Evolutionary conservation across 2,113 vertebrate genomes (phyloP).

Genomic region (Stigmatopora nigra): DNA sequence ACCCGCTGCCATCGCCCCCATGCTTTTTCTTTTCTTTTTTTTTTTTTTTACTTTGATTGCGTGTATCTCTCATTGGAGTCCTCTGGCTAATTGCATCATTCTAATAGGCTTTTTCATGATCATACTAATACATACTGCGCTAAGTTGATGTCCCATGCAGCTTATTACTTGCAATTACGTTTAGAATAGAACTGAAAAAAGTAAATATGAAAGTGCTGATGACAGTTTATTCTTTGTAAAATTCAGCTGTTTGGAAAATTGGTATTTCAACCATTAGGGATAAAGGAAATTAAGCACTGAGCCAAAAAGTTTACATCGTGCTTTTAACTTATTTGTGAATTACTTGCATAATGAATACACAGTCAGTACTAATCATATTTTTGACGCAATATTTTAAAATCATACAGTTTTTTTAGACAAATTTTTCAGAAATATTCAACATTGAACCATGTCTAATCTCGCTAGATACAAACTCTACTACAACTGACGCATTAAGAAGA

Average conservation of each 20-base stretch:
- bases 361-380: neutral
- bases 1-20: slow-evolving; percentile 44
- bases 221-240: slow-evolving; percentile 41
- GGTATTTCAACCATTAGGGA: slow-evolving; percentile 22
- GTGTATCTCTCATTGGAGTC: slow-evolving; percentile 62
- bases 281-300: slow-evolving; percentile 43
- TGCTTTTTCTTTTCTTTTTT: slow-evolving; percentile 46
- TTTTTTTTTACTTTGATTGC: slow-evolving; percentile 64
- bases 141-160: slow-evolving; percentile 55
- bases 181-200: slow-evolving; percentile 40
- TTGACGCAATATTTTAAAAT: too few species aligned
- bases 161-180: slow-evolving; percentile 63
- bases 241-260: slow-evolving; percentile 37
- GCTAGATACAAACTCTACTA: too few species aligned
- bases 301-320: slow-evolving; percentile 59
- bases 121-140: slow-evolving; percentile 31
- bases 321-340: slow-evolving; percentile 41
- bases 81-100: slow-evolving; percentile 70
- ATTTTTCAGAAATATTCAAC: too few species aligned
- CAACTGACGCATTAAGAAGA: too few species aligned
- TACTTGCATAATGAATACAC: slow-evolving; percentile 30
- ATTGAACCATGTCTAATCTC: too few species aligned
- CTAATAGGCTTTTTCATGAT: slow-evolving; percentile 62
- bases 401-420: too few species aligned
- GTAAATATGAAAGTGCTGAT: slow-evolving; percentile 56